phyloP scores from a whole-genome alignment of 1,140 invertebrate genomes.

The Oppia nitens region DNA sequence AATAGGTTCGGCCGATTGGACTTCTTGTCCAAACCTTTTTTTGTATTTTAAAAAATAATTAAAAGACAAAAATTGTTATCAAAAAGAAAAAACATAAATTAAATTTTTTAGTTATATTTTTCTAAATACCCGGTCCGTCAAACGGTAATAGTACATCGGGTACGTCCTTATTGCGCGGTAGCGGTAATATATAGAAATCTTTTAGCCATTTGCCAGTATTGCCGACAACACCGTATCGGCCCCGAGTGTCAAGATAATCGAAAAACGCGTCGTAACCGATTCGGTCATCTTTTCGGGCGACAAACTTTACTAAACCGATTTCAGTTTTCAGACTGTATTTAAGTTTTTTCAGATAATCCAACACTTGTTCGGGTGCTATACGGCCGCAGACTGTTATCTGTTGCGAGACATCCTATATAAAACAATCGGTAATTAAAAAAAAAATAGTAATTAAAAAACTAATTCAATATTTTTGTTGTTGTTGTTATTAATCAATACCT shows the following conservation, averaged over 20 bases:
- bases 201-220: conserved; percentile 57
- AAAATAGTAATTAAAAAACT: neutral
- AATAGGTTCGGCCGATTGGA: conserved; percentile 7
- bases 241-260: conserved; percentile 65
- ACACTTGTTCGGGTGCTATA: conserved; percentile 73
- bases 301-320: conserved; percentile 62
- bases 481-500: conserved; percentile 1
- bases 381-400: conserved; percentile 77
- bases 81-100: neutral
- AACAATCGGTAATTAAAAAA: neutral
- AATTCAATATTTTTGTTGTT: neutral
- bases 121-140: conserved; percentile 43
- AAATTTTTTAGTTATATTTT: neutral
- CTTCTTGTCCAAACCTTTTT: conserved; percentile 2
- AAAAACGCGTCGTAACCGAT: conserved; percentile 70
- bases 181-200: conserved; percentile 83
- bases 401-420: conserved; percentile 43
- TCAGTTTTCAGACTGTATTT: conserved; percentile 46
- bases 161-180: conserved; percentile 54
- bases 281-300: conserved; percentile 62
- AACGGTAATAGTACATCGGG: conserved; percentile 47
- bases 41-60: conserved; percentile 17
- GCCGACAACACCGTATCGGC: conserved; percentile 46
- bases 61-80: conserved; percentile 15
- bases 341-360: conserved; percentile 82